Percentiles rank a stretch among this genome's conserved stretches.
Conservation (phyloP, 2,113 vertebrate species). For the Neodontobutis hainanensis region DNA sequence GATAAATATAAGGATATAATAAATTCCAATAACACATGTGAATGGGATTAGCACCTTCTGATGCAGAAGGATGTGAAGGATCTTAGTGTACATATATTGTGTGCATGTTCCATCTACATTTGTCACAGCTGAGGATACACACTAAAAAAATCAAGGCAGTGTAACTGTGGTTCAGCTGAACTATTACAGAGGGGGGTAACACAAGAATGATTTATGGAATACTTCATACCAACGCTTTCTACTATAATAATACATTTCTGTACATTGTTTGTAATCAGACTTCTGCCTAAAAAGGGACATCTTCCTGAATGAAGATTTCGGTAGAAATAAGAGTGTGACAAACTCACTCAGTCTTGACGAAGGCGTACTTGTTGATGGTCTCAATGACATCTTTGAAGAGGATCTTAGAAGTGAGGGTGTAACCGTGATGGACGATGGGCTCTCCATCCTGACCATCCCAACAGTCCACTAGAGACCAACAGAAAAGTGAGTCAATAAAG, state of each 20-base stretch:
- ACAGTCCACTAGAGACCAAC: conserved; percentile 86
- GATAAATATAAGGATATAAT: no score
- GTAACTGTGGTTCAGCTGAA: no score
- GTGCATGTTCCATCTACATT: not conserved
- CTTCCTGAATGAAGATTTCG: no score
- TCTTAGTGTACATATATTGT: conserved; percentile 6
- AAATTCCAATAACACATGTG: no score
- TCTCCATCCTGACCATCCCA: conserved; percentile 97
- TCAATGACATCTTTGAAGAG: conserved; percentile 96
- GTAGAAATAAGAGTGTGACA: not conserved
- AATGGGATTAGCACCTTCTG: conserved; percentile 61
- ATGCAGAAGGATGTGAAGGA: conserved; percentile 19
- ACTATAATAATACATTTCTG: no score
- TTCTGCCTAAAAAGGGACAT: no score
- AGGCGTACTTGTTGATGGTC: conserved; percentile 97
- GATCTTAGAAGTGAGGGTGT: conserved; percentile 98
- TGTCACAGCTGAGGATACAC: not conserved
- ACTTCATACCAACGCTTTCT: no score
- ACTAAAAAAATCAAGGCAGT: no score
- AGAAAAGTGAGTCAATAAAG: not conserved
- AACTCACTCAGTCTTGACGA: conserved; percentile 91
- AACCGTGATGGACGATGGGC: conserved; percentile 95
- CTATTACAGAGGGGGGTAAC: no score
- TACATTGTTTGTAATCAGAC: no score
- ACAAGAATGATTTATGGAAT: no score